A percentile compares a stretch with the other conserved stretches of the same genome.
These are phyloP conservation scores for Catharus minimus DNA, from an alignment of 2,113 vertebrate genomes.

Conservation along the genomic window DNA sequence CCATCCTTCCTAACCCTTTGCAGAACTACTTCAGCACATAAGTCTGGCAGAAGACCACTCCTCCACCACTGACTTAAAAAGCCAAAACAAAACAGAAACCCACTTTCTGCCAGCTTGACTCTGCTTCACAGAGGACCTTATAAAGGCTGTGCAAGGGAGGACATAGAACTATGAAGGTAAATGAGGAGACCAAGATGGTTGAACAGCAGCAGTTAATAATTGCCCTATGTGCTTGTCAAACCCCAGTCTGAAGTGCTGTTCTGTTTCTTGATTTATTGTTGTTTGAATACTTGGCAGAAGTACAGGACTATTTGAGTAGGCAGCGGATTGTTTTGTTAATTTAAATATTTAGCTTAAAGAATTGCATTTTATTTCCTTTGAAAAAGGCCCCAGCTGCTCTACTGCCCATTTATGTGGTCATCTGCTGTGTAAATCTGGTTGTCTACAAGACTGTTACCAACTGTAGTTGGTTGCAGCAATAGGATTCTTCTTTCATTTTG, in stretches of 20 bases:
- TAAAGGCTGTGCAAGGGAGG: neutral
- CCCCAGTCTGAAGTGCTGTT: neutral
- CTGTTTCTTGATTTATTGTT: slow-evolving; percentile 22
- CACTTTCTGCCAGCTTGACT: neutral
- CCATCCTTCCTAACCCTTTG: neutral
- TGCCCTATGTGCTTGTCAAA: neutral
- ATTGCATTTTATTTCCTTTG: neutral
- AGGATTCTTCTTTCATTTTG: neutral
- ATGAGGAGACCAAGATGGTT: neutral
- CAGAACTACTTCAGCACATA: neutral
- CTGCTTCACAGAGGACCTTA: neutral
- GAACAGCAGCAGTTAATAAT: slow-evolving; percentile 1
- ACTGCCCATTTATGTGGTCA: neutral
- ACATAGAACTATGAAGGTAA: neutral
- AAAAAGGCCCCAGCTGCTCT: neutral
- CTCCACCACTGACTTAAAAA: neutral
- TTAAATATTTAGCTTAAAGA: slow-evolving; percentile 10
- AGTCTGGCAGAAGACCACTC: neutral
- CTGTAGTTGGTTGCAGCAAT: neutral
- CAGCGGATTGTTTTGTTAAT: slow-evolving; percentile 20
- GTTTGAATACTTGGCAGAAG: slow-evolving; percentile 9
- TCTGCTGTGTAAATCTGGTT: neutral
- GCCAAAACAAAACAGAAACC: neutral
- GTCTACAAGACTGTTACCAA: neutral
- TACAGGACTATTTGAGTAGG: neutral